Conservation (phyloP, 2,888 invertebrate genomes). For the Willowsia nigromaculata region DNA sequence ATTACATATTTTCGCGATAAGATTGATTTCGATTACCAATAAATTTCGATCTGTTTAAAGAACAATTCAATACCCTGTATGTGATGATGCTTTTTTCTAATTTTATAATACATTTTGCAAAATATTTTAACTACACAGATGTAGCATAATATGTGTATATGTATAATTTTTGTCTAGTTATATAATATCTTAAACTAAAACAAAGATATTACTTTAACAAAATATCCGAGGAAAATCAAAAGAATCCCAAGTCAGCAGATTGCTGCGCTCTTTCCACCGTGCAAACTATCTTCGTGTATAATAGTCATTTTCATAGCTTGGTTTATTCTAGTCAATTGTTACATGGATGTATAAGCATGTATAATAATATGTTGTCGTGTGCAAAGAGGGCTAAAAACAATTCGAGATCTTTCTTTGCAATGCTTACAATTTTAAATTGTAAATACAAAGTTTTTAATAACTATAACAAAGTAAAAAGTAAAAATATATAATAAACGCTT, state of each 20-base stretch:
- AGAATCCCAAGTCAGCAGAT: too few species aligned
- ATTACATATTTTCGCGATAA: neutral
- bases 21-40: slow-evolving; percentile 20
- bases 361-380: too few species aligned
- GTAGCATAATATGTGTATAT: neutral
- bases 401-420: neutral
- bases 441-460: neutral
- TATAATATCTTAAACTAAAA: too few species aligned
- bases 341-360: too few species aligned
- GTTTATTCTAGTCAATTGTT: too few species aligned
- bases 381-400: neutral
- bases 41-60: slow-evolving; percentile 41
- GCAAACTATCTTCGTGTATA: too few species aligned
- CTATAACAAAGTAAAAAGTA: neutral
- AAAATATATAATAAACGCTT: neutral
- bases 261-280: too few species aligned
- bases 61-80: slow-evolving; percentile 61
- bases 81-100: slow-evolving; percentile 31
- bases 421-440: too few species aligned
- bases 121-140: neutral
- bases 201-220: too few species aligned
- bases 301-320: too few species aligned
- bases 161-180: too few species aligned
- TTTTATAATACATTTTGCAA: neutral
- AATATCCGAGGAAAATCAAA: too few species aligned